Evolutionary conservation across 2,113 vertebrate species (phyloP).

Genomic region (Centropus unirufus): DNA sequence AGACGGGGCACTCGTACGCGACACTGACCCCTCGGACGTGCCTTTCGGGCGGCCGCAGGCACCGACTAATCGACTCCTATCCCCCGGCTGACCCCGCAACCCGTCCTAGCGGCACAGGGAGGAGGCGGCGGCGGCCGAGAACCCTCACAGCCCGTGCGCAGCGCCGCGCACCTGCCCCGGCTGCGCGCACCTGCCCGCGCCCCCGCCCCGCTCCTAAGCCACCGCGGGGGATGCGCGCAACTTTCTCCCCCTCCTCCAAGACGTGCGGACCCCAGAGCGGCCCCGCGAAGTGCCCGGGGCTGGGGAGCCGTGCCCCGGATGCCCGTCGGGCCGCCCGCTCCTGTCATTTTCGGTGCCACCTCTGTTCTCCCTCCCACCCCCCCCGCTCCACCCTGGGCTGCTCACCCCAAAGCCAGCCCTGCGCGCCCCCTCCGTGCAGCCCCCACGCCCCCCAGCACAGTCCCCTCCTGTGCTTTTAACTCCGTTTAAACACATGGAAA

Average conservation of each 20-base stretch:
- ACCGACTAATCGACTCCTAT: not conserved
- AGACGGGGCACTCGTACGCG: not conserved
- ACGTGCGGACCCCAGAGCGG: not conserved
- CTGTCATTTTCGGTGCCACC: not conserved
- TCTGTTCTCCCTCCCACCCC: no score
- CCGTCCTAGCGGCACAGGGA: not conserved
- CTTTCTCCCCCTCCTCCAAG: not conserved
- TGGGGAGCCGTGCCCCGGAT: not conserved
- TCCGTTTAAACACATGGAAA: conserved; percentile 28
- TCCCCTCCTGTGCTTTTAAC: not conserved
- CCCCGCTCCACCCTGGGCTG: not conserved
- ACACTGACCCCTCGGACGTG: not conserved
- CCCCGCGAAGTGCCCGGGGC: not conserved
- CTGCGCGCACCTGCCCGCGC: not conserved
- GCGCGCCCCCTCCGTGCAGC: not conserved
- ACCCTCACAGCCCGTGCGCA: not conserved
- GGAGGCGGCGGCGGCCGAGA: not conserved
- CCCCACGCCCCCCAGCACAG: not conserved
- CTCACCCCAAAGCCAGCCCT: not conserved
- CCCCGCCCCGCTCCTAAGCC: not conserved
- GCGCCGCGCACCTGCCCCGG: not conserved
- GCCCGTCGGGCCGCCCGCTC: not conserved
- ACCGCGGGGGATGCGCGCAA: not conserved
- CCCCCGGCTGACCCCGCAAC: not conserved
- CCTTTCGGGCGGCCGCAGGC: not conserved